phyloP scores from a whole-genome alignment of 2,797 vertebrate genomes.

The Australoheros facetus region DNA sequence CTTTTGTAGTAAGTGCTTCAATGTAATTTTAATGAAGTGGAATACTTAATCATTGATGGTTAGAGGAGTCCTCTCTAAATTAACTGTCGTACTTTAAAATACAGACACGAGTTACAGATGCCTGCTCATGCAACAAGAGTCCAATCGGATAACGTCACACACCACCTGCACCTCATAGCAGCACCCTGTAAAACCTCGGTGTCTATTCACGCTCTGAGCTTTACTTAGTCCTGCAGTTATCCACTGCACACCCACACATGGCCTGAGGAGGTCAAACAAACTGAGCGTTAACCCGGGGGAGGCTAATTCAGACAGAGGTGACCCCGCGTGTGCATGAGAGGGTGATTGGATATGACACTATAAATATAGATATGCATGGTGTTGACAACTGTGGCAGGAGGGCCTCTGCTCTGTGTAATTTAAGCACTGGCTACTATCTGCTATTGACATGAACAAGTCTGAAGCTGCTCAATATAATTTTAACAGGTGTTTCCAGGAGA shows the following conservation, averaged over 20 bases:
- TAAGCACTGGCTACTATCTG: conserved; percentile 13
- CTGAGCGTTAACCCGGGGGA: background rate
- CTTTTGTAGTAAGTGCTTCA: background rate
- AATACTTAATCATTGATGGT: background rate
- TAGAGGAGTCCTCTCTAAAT: background rate
- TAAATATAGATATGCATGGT: conserved; percentile 51
- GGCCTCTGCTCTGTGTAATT: conserved; percentile 11
- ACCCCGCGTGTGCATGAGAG: conserved; percentile 36
- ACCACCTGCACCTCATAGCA: background rate
- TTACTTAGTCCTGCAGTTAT: background rate
- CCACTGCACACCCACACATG: background rate
- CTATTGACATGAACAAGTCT: background rate
- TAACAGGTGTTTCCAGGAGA: conserved; percentile 14
- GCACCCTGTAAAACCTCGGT: background rate
- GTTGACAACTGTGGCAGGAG: conserved; percentile 56
- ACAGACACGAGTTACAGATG: background rate
- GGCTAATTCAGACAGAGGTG: conserved; percentile 57
- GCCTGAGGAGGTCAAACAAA: conserved; percentile 21
- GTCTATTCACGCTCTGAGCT: conserved; percentile 24
- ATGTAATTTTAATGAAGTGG: background rate
- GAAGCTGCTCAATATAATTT: background rate
- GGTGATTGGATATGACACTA: conserved; percentile 38
- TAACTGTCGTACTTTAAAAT: background rate
- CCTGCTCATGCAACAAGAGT: background rate
- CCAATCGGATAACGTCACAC: background rate